phyloP scores from a whole-genome alignment of 2,797 vertebrate species.

The Gorsachius magnificus region DNA sequence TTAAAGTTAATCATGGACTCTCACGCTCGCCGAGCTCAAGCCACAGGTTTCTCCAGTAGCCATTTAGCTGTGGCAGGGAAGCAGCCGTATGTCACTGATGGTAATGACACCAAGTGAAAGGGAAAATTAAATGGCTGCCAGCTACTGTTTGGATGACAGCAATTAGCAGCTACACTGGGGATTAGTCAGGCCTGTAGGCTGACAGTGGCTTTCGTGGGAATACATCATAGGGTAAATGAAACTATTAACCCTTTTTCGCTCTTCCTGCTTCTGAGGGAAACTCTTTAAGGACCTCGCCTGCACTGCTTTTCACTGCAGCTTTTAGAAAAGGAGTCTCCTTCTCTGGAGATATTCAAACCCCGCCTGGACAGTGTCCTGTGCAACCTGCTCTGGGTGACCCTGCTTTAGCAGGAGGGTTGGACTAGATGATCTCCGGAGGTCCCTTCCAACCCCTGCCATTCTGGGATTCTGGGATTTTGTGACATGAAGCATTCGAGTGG shows the following conservation, averaged over 20 bases:
- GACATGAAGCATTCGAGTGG: neutral
- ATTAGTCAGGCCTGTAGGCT: constrained; percentile 53
- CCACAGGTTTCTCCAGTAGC: neutral
- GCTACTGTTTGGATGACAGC: constrained; percentile 39
- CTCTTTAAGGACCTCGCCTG: neutral
- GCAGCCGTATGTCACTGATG: neutral
- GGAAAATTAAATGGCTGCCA: constrained; percentile 54
- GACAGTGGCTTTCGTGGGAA: neutral
- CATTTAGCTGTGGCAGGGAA: neutral
- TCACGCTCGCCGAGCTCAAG: neutral
- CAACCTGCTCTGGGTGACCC: too few relatives aligned
- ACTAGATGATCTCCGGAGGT: too few relatives aligned
- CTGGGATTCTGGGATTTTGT: too few relatives aligned
- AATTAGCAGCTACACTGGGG: constrained; percentile 36
- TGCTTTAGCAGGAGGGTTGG: too few relatives aligned
- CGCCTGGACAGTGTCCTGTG: too few relatives aligned
- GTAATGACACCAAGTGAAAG: constrained; percentile 48
- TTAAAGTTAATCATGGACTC: neutral
- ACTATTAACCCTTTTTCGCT: constrained; percentile 23
- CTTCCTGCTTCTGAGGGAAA: neutral
- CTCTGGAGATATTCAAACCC: too few relatives aligned
- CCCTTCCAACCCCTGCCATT: too few relatives aligned
- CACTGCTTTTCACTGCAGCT: neutral
- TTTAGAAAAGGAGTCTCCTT: neutral
- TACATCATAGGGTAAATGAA: neutral